Conservation (phyloP, 2,797 vertebrate species). For the Sebastes iracundus region DNA sequence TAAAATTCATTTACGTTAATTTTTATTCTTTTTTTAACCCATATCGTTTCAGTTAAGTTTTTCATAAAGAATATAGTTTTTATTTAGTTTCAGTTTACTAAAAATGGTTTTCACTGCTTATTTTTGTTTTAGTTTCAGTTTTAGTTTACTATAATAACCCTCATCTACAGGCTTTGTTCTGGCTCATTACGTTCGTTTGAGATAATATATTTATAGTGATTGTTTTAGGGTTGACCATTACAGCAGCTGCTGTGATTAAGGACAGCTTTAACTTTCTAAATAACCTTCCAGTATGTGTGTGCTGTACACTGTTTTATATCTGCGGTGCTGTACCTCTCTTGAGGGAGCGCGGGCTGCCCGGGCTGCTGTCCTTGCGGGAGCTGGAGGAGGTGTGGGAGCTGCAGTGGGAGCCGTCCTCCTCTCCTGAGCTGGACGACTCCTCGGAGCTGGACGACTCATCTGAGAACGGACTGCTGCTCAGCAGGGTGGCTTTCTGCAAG, state of each 20-base stretch:
- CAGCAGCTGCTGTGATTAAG: too few species aligned
- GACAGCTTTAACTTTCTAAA: neutral
- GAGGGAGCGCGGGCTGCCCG: constrained; percentile 89
- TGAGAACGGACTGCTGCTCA: constrained; percentile 90
- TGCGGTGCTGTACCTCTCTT: constrained; percentile 87
- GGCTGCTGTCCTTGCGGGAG: constrained; percentile 85
- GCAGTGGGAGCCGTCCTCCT: constrained; percentile 89
- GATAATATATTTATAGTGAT: neutral
- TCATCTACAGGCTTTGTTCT: too few species aligned
- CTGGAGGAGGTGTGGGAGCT: constrained; percentile 89
- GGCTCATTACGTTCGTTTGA: neutral
- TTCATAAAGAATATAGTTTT: too few species aligned
- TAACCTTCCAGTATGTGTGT: neutral
- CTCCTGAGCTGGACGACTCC: constrained; percentile 93
- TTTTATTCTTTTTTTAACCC: too few species aligned
- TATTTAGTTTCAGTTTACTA: too few species aligned
- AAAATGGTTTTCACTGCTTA: too few species aligned
- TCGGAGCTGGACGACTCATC: constrained; percentile 94
- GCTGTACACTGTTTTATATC: neutral
- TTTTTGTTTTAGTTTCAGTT: too few species aligned
- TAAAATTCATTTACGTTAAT: too few species aligned
- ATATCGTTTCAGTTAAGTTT: too few species aligned
- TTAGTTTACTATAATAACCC: too few species aligned
- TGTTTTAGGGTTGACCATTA: too few species aligned
- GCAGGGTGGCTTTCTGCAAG: constrained; percentile 91